Evolutionary conservation across 2,888 invertebrate species (phyloP).

Genomic region (Barypeithes pellucidus): DNA sequence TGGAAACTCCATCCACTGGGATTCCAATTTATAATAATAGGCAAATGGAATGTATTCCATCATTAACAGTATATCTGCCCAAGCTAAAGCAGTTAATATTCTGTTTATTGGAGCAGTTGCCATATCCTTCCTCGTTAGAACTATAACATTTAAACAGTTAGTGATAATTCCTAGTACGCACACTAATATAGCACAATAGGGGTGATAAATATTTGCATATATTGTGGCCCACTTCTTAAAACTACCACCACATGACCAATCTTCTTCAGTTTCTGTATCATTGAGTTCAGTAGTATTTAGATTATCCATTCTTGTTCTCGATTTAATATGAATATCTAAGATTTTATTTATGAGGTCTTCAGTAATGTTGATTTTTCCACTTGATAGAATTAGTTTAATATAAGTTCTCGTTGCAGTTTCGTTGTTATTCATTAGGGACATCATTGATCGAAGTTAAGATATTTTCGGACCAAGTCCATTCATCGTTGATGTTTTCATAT

Average conservation of each 20-base stretch:
- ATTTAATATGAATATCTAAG: constrained; percentile 8
- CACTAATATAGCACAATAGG: constrained; percentile 86
- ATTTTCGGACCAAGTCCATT: background rate
- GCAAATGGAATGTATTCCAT: constrained; percentile 87
- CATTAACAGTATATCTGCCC: constrained; percentile 93
- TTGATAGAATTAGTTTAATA: constrained; percentile 3
- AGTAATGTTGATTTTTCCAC: constrained; percentile 9
- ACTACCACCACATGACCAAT: constrained; percentile 58
- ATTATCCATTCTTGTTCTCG: constrained; percentile 14
- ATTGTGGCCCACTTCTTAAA: constrained; percentile 73
- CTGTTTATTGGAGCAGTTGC: constrained; percentile 89
- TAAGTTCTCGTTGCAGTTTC: background rate
- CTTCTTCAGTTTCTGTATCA: constrained; percentile 18
- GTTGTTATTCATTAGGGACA: constrained; percentile 1
- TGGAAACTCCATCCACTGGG: constrained; percentile 78
- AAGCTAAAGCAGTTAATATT: constrained; percentile 88
- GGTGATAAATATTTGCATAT: constrained; percentile 82
- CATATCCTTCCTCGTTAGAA: constrained; percentile 87
- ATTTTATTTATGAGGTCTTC: constrained; percentile 23
- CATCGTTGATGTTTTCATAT: background rate
- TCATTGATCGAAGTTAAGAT: background rate
- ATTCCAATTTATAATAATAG: constrained; percentile 77
- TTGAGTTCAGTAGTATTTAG: constrained; percentile 6
- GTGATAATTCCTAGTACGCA: constrained; percentile 91
- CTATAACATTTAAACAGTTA: constrained; percentile 89